Conservation (phyloP, 2,113 vertebrate species). For the Spea multiplicata region DNA sequence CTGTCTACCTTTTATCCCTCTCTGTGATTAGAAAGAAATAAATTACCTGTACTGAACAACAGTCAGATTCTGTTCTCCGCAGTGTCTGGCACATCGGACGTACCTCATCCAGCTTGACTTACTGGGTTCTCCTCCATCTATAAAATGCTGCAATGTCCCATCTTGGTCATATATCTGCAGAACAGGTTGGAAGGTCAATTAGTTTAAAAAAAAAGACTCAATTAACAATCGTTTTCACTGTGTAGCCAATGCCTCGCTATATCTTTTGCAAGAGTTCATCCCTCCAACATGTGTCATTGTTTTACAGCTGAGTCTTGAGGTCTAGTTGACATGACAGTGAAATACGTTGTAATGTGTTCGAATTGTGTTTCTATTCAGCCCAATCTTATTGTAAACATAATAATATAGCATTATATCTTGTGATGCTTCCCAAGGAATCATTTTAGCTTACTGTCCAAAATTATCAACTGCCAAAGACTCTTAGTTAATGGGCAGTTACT, state of each 20-base stretch:
- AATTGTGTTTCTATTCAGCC: slow-evolving; percentile 68
- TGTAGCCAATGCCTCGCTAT: slow-evolving; percentile 53
- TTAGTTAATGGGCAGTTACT: slow-evolving; percentile 54
- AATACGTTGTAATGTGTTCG: slow-evolving; percentile 52
- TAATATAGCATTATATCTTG: slow-evolving; percentile 60
- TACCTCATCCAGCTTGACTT: slow-evolving; percentile 99
- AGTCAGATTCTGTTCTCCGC: slow-evolving; percentile 97
- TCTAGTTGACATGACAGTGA: slow-evolving; percentile 50
- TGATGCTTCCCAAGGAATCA: slow-evolving; percentile 69
- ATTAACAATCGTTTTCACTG: slow-evolving; percentile 65
- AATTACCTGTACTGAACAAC: slow-evolving; percentile 97
- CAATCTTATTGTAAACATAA: slow-evolving; percentile 65
- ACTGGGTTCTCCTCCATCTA: slow-evolving; percentile 95
- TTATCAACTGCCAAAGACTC: slow-evolving; percentile 74
- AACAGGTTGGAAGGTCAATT: slow-evolving; percentile 71
- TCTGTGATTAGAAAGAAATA: slow-evolving; percentile 12
- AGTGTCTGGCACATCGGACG: slow-evolving; percentile 96
- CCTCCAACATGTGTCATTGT: slow-evolving; percentile 52
- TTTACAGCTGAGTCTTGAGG: slow-evolving; percentile 54
- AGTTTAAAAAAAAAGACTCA: slow-evolving; percentile 65
- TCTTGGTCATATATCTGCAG: slow-evolving; percentile 95
- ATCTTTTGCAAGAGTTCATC: slow-evolving; percentile 55
- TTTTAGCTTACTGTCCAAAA: slow-evolving; percentile 67
- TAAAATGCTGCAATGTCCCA: slow-evolving; percentile 96
- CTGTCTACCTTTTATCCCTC: too few relatives aligned